phyloP scores from a whole-genome alignment of 2,797 vertebrate species.

The Cuniculus paca region DNA sequence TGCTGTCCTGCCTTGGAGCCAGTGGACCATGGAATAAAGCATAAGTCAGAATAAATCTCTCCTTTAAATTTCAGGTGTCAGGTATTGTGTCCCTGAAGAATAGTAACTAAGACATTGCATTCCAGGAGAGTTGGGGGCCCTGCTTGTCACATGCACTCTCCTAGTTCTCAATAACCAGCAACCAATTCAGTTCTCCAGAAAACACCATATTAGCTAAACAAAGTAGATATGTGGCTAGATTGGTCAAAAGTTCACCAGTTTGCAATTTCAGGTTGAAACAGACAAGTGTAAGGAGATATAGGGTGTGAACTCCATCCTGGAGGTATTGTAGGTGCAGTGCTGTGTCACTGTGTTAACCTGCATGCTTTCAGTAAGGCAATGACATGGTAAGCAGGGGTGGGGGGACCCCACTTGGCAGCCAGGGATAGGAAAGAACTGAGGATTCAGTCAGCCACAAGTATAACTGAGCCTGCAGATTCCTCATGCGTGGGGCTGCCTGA shows the following conservation, averaged over 20 bases:
- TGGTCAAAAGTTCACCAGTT: not conserved
- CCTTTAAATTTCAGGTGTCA: not conserved
- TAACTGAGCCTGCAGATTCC: constrained; percentile 54
- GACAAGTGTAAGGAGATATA: constrained; percentile 24
- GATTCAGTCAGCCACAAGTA: constrained; percentile 52
- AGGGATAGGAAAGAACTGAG: constrained; percentile 46
- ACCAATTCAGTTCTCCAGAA: not conserved
- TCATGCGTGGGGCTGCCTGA: not conserved
- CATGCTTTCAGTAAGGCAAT: constrained; percentile 49
- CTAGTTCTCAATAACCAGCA: not conserved
- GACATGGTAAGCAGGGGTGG: constrained; percentile 14
- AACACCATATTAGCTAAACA: not conserved
- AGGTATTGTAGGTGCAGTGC: constrained; percentile 61
- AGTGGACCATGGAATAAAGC: not conserved
- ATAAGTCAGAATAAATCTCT: not conserved
- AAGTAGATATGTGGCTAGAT: constrained; percentile 27
- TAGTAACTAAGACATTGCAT: not conserved
- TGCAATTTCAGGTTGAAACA: constrained; percentile 31
- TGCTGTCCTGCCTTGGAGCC: not conserved
- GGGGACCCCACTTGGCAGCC: constrained; percentile 46
- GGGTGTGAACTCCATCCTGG: constrained; percentile 52
- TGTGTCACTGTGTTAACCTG: constrained; percentile 58
- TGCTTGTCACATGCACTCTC: not conserved
- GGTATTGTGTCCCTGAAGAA: not conserved
- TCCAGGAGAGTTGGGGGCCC: not conserved